phyloP scores from a whole-genome alignment of 2,888 invertebrate genomes.

The Drosophila subquinaria region DNA sequence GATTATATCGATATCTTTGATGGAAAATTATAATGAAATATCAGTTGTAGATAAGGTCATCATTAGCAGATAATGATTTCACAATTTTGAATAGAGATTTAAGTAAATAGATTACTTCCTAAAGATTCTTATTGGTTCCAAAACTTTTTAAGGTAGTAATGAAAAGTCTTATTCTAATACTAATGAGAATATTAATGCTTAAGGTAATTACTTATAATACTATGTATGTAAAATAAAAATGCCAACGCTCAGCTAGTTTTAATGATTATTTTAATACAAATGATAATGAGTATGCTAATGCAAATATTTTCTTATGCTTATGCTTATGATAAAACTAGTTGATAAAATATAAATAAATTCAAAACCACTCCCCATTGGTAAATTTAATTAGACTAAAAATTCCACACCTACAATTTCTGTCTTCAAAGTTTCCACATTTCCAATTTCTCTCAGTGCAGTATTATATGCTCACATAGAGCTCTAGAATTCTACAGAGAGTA shows the following conservation, averaged over 20 bases:
- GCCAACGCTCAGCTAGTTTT: neutral
- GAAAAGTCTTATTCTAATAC: neutral
- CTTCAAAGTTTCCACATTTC: neutral
- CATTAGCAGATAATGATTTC: neutral
- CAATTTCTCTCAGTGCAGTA: neutral
- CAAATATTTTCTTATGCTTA: too few species aligned
- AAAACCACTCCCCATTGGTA: too few species aligned
- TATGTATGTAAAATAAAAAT: neutral
- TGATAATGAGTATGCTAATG: neutral
- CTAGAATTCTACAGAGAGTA: neutral
- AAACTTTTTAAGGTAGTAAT: neutral
- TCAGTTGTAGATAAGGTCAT: neutral
- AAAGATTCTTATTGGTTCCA: neutral
- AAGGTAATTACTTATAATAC: neutral
- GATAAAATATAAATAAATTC: too few species aligned
- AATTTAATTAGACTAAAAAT: too few species aligned
- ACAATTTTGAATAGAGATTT: neutral
- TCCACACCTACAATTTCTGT: too few species aligned
- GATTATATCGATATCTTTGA: neutral
- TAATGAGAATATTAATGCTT: neutral
- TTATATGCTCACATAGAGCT: neutral
- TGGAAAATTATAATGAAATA: neutral
- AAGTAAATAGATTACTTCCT: neutral
- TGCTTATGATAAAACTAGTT: neutral
- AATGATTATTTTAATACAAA: neutral